phyloP scores from a whole-genome alignment of 2,888 invertebrate species.

The Blomia tropicalis region DNA sequence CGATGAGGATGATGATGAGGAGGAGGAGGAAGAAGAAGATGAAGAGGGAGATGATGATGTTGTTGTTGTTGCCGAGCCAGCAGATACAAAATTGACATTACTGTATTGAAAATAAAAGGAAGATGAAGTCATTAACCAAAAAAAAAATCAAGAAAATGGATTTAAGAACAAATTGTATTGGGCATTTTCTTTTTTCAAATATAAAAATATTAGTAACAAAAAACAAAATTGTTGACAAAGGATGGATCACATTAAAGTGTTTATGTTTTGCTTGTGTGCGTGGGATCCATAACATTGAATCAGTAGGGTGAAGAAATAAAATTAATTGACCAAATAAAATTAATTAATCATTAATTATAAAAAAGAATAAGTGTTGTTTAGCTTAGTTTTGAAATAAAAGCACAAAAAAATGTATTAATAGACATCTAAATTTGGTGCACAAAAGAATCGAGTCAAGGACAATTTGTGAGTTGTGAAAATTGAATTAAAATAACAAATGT shows the following conservation, averaged over 20 bases:
- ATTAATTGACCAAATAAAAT: constrained; percentile 13
- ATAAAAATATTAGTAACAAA: too few relatives aligned
- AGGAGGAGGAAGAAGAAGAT: background rate
- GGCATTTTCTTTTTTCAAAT: too few relatives aligned
- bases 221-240: too few relatives aligned
- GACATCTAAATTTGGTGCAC: too few relatives aligned
- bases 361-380: too few relatives aligned
- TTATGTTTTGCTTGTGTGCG: background rate
- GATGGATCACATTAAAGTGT: too few relatives aligned
- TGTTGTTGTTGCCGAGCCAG: background rate
- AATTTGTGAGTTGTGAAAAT: too few relatives aligned
- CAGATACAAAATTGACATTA: background rate
- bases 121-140: background rate
- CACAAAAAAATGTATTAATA: background rate
- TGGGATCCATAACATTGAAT: background rate
- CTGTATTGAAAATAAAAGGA: background rate
- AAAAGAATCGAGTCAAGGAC: too few relatives aligned
- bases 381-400: background rate
- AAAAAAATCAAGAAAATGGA: background rate
- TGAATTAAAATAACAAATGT: too few relatives aligned
- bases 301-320: background rate
- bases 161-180: too few relatives aligned
- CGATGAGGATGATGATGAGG: background rate
- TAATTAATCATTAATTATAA: constrained; percentile 6
- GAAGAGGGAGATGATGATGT: background rate